Conservation (phyloP, 2,888 invertebrate genomes). For the Copidosoma aretas region DNA sequence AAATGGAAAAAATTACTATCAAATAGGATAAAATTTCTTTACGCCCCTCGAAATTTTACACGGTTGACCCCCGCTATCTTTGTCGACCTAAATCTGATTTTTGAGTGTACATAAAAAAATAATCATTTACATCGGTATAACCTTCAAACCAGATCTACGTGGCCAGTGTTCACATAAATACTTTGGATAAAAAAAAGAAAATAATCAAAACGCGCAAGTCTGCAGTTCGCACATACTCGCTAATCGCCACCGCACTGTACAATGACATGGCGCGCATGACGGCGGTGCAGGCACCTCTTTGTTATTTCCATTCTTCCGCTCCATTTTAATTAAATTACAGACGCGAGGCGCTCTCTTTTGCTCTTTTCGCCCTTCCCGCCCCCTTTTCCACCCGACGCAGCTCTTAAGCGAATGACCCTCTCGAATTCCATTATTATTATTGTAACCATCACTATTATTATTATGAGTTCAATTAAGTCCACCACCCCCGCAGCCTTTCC, state of each 20-base stretch:
- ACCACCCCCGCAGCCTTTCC: not conserved
- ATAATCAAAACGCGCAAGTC: constrained; percentile 6
- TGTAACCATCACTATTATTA: not conserved
- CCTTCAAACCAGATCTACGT: no score
- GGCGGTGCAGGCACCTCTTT: not conserved
- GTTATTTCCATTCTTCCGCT: not conserved
- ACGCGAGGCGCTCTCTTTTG: not conserved
- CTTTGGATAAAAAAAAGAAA: no score
- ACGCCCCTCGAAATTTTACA: no score
- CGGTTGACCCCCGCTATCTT: no score
- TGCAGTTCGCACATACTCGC: not conserved
- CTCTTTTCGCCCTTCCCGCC: constrained; percentile 7
- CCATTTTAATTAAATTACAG: constrained; percentile 12
- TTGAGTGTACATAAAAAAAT: no score
- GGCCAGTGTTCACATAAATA: no score
- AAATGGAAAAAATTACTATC: no score
- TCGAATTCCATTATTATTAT: constrained; percentile 2
- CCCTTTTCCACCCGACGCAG: not conserved
- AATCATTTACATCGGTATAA: no score
- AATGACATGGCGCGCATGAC: not conserved
- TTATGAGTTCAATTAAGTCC: constrained; percentile 19
- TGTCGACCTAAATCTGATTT: no score
- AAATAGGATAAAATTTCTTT: no score
- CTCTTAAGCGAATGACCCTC: constrained; percentile 16
- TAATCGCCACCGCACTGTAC: not conserved